Evolutionary conservation across 2,888 invertebrate species (phyloP), one percentile per base, ranked within the genome.

Genomic region (Pristionchus exspectatus): DNA sequence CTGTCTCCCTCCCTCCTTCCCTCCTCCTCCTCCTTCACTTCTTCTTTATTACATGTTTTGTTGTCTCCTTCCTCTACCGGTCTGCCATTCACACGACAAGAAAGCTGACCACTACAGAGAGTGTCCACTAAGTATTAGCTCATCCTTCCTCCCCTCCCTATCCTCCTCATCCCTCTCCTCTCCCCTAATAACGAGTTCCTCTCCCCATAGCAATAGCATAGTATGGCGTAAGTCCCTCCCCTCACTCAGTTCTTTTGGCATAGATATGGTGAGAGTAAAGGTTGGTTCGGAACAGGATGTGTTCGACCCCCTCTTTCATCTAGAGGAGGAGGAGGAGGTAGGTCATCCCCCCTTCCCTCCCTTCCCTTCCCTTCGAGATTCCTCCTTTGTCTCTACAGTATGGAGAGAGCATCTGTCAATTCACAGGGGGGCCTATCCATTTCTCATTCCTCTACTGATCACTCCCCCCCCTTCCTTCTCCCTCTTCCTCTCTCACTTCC

Each of bases 61-160:
- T 72, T 72, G 27, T 72, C 72, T 72, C 72, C 30, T 72, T 59
- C 59, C 59, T 59, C 59, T 59, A 59, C 59, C 59, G 59, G 59
- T 59, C 59, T 59, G 59, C 59, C 59, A 59, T 59, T 59, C 59
- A 59, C 59, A 59, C 59, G 59, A 59, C 59, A 59, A 59, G 59
- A 59, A 59, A 59, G 59, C 59, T 59, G 59, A 59, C 59, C 59
- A 59, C 59, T 59, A 59, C 59, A 59, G 18, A 59, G 18, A 59
- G 59, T 59, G 59, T 59, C 59, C 59, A 59, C 59, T 59, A 59
- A 59, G 59, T 59, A 59, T 59, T 59, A 59, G 59, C 59, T 59
- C 59, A 59, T 59, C 59, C 59, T 59, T 24, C 59, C 59, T 24
- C 38, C 38, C 38, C 38, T 38, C 59, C 59, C 7, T 7, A 1